Base-by-base conservation (phyloP, 2,888 invertebrate genomes). In the Epistrophe grossulariae region DNA sequence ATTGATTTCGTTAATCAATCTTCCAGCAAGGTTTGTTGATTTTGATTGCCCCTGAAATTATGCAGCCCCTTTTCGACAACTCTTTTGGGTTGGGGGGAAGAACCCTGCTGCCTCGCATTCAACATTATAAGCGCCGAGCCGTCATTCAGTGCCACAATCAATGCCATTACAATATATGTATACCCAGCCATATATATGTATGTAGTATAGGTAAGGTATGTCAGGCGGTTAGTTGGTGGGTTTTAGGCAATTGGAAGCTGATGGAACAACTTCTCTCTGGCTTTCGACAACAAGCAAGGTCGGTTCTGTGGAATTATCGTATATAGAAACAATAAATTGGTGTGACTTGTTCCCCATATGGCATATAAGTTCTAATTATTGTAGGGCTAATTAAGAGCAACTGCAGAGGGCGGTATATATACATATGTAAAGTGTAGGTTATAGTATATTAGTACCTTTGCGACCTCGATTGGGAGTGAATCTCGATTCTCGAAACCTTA, bases 1-100 rank as follows among this genome's bases (percentile, higher is more conserved):
- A 88, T 88, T 84, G 79, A 88, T 84, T 83, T 77, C 59, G 77
- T 77, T 88, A 88, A 88, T 88, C 88, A 84, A 80, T 88, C 88
- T 84, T 68, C 68, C 68, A 76, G 52, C 68, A 68, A 24, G 62
- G 77, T 48, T 62, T 66, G 72, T 70, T 66, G 72, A 72, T 72
- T 77, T 66, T 76, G 88, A 77, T 68, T 77, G 68, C 40, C 77
- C 57, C 43, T 19, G 45, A 79, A 72, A 77, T 84, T 77, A 77
- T 77, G 70, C 88, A 84, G 31, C 71, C 35, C 43, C 55, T 45
- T 17, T 45, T 62, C 38, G 45, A 19, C 55, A 43, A 57, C 13
- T 50, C 17, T 43, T 43, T 45, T 24, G 28, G 55, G 15, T 55
- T 31, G 55, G 28, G 55, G 28, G 15, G 28, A 0, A 15, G n/a